Percentiles rank a stretch among this genome's conserved stretches.
Evolutionary conservation across 1,140 invertebrate genomes (phyloP).

Genomic region (Cheumatopsyche charites): DNA sequence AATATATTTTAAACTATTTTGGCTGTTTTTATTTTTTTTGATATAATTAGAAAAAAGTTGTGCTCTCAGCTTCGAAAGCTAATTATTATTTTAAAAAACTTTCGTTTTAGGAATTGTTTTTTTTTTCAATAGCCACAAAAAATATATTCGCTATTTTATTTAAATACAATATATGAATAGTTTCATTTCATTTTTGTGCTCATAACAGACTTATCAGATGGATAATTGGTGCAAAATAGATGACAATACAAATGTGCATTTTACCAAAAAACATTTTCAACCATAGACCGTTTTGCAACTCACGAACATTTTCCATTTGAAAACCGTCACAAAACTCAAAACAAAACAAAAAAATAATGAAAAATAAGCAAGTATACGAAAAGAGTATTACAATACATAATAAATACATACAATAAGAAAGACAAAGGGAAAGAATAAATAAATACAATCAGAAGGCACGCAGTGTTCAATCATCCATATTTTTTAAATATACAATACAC

Average conservation of each 20-base stretch:
- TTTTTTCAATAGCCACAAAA: conserved; percentile 20
- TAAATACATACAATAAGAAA: conserved; percentile 5
- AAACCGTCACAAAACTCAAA: background rate
- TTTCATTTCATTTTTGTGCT: conserved; percentile 7
- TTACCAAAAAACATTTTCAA: conserved; percentile 1
- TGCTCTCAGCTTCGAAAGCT: too few species aligned
- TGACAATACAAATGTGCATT: background rate
- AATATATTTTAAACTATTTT: conserved; percentile 16
- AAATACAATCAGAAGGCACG: conserved; percentile 48
- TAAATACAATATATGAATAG: background rate
- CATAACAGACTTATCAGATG: conserved; percentile 22
- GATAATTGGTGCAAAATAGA: conserved; percentile 10
- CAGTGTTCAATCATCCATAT: conserved; percentile 45
- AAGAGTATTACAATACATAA: background rate
- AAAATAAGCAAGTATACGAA: conserved; percentile 17
- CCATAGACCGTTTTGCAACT: conserved; percentile 13
- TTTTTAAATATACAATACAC: conserved; percentile 33
- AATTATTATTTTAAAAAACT: too few species aligned
- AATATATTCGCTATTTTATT: conserved; percentile 14
- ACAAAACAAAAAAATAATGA: background rate
- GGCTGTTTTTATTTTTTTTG: conserved; percentile 17
- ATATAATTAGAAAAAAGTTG: too few species aligned
- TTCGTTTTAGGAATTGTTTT: too few species aligned
- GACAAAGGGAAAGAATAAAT: conserved; percentile 22
- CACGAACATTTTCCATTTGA: background rate